Evolutionary conservation across 1,140 invertebrate genomes (phyloP), one percentile per base, ranked within the genome.

Genomic region (Pseudomyrmex gracilis): DNA sequence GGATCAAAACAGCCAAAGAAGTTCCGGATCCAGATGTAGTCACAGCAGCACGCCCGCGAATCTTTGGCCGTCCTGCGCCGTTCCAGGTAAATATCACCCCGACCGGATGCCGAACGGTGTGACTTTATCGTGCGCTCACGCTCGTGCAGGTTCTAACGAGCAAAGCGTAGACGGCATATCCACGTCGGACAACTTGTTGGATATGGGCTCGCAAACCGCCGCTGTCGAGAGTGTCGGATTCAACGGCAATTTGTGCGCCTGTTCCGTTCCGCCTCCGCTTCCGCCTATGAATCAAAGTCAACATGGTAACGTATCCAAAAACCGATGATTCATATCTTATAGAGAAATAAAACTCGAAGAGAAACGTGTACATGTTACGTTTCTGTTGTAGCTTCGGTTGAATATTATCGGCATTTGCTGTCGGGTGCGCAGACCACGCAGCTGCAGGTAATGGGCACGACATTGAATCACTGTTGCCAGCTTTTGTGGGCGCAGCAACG

Each of bases 401-500:
- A 93, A 71, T 93, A 92, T 80, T 93, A 93, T 87, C 90, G 91
- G 66, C 94, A 94, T 57, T 83, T 95, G 74, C 84, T 95, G 47
- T 84, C 95, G 76, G 93, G 94, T 58, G 95, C 95, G 71, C 95
- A 95, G 86, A 93, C 95, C 82, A 95, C 95, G 88, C 95, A 95
- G 20, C 94, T 96, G 71, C 96, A 96, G 90, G 94, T 96, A 91
- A 94, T 96, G 82, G 94, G 95, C 2, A 95, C 95, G 67, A 95
- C 95, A 0, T 93, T 96, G 49, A 95, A 95, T 85, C 95, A 96
- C 76, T 96, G 96, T 85, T 96, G 95, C 90, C 95, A 96, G 87
- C 91, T 96, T 4, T 88, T 96, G 34, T 96, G 95, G 95, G 90
- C 95, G 64, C 96, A 96, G 70, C 96, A 96, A 85, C 90, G 95